Conservation (phyloP, 64 coral and sea anemone species). For the Orbicella faveolata region DNA sequence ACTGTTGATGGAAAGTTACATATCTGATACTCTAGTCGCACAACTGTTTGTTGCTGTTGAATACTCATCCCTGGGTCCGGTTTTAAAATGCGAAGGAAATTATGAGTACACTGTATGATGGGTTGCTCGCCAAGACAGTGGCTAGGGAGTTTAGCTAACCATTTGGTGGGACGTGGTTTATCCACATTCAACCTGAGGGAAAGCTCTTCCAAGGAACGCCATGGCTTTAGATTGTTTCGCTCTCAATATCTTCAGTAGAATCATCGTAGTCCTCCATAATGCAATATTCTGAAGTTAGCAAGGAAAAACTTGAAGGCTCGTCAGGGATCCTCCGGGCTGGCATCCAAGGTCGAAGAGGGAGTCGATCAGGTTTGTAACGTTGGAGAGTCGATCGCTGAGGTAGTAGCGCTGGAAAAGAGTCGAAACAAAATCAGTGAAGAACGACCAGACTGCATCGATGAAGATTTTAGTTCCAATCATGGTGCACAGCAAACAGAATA, state of each 20-base stretch:
- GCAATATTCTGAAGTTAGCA: neutral
- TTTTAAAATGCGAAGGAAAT: conserved; percentile 47
- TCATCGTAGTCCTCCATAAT: conserved; percentile 59
- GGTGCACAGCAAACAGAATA: no score
- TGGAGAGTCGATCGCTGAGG: no score
- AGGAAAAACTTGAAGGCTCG: no score
- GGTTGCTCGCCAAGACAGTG: conserved; percentile 55
- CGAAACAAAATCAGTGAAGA: no score
- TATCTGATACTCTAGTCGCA: conserved; percentile 54
- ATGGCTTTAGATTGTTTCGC: conserved; percentile 47
- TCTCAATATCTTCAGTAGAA: conserved; percentile 35
- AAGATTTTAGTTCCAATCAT: no score
- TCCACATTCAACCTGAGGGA: conserved; percentile 28
- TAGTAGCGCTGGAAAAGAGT: no score
- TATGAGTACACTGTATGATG: conserved; percentile 51
- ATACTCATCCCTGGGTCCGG: conserved; percentile 38
- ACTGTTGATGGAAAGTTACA: conserved; percentile 50
- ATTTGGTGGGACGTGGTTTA: conserved; percentile 48
- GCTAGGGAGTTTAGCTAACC: conserved; percentile 42
- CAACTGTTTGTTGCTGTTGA: conserved; percentile 40
- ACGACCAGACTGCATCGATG: no score
- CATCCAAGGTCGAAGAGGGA: no score
- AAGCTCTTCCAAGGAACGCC: conserved; percentile 37
- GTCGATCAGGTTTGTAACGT: no score
- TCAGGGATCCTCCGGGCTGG: no score